A percentile compares a stretch with the other conserved stretches of the same genome.
Conservation (phyloP, 2,113 vertebrate genomes). For the Anhinga anhinga region DNA sequence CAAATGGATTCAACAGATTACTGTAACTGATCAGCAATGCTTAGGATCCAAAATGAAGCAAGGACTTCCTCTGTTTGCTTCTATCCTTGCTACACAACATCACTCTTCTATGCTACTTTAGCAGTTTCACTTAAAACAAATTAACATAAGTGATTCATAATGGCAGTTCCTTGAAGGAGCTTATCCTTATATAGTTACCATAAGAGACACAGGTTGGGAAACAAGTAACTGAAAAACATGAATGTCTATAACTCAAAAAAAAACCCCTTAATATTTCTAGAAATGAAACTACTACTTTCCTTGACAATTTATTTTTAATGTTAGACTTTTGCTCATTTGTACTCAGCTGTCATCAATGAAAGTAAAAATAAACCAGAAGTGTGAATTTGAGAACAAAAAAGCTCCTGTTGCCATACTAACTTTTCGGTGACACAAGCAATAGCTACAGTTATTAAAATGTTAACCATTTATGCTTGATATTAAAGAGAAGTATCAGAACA, state of each 20-base stretch:
- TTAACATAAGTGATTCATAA: not conserved
- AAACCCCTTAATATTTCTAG: not conserved
- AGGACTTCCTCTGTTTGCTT: not conserved
- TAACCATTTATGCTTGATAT: not conserved
- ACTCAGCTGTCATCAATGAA: not conserved
- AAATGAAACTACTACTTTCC: not conserved
- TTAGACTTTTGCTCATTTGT: not conserved
- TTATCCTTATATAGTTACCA: not conserved
- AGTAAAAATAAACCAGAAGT: not conserved
- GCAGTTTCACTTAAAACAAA: not conserved
- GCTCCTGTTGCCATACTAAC: not conserved
- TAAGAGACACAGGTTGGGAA: not conserved
- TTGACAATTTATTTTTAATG: not conserved
- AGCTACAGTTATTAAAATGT: not conserved
- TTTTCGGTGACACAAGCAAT: not conserved
- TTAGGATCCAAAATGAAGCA: not conserved
- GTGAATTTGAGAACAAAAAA: not conserved
- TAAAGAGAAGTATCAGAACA: not conserved
- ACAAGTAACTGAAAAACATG: not conserved
- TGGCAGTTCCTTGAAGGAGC: not conserved
- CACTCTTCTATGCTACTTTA: not conserved
- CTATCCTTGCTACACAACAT: not conserved
- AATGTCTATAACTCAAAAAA: not conserved
- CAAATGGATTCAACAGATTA: not conserved
- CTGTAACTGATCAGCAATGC: not conserved